Conservation (phyloP, 2,797 vertebrate species). For the Podarcis lilfordi region DNA sequence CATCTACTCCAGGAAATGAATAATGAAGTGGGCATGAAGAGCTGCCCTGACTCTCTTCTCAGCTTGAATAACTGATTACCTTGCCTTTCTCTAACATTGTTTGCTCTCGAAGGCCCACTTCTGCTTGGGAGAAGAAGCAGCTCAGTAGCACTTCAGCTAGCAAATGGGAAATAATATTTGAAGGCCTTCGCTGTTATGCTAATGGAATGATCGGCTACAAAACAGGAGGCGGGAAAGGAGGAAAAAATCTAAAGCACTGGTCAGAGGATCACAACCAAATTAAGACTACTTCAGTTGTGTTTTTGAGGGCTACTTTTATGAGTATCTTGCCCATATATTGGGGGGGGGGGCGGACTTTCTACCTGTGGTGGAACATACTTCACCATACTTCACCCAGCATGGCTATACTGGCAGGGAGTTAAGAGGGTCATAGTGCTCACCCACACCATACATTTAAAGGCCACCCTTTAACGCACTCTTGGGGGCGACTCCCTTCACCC, state of each 20-base stretch:
- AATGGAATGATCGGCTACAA: background rate
- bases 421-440: no score
- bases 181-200: background rate
- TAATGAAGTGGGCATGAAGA: background rate
- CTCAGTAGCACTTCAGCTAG: background rate
- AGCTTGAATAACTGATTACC: background rate
- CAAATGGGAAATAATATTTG: background rate
- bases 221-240: background rate
- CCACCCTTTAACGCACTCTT: no score
- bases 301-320: constrained; percentile 11
- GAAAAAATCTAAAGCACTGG: background rate
- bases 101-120: background rate
- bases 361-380: background rate
- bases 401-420: no score
- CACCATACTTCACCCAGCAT: background rate
- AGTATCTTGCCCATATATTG: background rate
- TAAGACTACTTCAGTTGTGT: background rate
- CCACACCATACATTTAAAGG: no score
- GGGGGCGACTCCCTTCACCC: no score
- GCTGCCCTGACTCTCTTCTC: background rate
- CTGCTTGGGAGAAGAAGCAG: background rate
- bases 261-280: background rate
- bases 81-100: background rate
- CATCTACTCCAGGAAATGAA: background rate
- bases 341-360: background rate